These are phyloP conservation scores for Rhegmatorhina hoffmannsi DNA, from an alignment of 2,113 vertebrate genomes.

Conservation along the genomic window DNA sequence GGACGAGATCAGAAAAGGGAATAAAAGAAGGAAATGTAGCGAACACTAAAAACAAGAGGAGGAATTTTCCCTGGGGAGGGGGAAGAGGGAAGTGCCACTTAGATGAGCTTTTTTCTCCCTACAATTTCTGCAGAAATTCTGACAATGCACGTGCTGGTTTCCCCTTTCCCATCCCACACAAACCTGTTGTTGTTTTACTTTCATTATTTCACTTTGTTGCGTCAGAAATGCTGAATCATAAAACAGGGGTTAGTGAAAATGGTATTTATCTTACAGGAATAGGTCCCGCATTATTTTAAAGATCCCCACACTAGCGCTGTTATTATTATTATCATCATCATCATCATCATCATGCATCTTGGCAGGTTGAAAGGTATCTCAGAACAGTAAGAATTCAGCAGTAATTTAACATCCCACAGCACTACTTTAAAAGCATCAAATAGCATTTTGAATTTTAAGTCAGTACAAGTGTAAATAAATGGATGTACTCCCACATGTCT, in stretches of 20 bases:
- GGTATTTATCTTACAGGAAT: conserved; percentile 54
- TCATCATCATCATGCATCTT: conserved; percentile 36
- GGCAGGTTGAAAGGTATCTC: conserved; percentile 68
- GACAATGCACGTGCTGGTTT: conserved; percentile 19
- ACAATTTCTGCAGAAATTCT: conserved; percentile 38
- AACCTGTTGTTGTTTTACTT: conserved; percentile 65
- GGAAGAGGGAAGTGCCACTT: background rate
- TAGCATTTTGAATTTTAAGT: conserved; percentile 58
- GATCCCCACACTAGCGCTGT: conserved; percentile 14
- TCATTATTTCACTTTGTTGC: conserved; percentile 42
- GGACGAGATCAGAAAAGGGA: conserved; percentile 26
- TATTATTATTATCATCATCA: conserved; percentile 23
- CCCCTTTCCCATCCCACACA: conserved; percentile 42
- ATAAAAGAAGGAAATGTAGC: conserved; percentile 28
- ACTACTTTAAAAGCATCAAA: conserved; percentile 36
- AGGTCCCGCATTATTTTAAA: conserved; percentile 43
- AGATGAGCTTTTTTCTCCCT: background rate
- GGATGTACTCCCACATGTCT: conserved; percentile 30
- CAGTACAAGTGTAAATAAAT: conserved; percentile 56
- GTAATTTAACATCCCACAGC: conserved; percentile 62
- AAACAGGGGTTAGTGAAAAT: conserved; percentile 45
- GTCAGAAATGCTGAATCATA: conserved; percentile 66
- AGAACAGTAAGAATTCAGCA: conserved; percentile 46
- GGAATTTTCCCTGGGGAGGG: background rate
- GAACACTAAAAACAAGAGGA: conserved; percentile 48